These are phyloP conservation scores for Origma solitaria DNA, from an alignment of 2,113 vertebrate species.

Conservation along the genomic window DNA sequence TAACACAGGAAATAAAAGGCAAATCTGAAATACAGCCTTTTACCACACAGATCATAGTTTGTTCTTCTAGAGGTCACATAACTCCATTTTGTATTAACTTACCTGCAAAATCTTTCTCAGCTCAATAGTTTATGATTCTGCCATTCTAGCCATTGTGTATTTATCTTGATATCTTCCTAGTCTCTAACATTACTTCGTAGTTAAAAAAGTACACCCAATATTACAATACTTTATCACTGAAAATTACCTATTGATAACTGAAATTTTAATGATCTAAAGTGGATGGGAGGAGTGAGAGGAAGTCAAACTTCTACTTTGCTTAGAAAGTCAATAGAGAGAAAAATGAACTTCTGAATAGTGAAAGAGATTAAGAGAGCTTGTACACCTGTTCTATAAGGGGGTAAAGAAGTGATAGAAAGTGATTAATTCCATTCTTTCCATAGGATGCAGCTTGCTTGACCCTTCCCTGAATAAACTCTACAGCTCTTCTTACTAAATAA, in stretches of 20 bases:
- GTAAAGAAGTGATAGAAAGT: neutral
- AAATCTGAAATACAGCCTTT: neutral
- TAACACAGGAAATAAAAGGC: neutral
- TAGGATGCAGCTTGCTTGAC: neutral
- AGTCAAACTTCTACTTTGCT: neutral
- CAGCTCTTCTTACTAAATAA: neutral
- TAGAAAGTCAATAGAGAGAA: neutral
- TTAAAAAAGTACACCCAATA: neutral
- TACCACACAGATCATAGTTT: neutral
- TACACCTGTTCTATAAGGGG: neutral
- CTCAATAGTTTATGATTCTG: neutral
- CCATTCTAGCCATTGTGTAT: neutral
- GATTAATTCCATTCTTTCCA: neutral
- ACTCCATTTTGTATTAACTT: neutral
- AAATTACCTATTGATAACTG: neutral
- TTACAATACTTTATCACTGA: neutral
- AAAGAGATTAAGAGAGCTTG: neutral
- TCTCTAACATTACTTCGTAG: neutral
- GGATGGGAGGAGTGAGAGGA: neutral
- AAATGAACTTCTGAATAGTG: neutral
- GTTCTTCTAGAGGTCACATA: neutral
- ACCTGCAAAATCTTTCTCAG: neutral
- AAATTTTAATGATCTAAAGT: neutral
- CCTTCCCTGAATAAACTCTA: neutral
- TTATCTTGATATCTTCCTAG: neutral